Conservation (phyloP, 2,888 invertebrate genomes). For the Ormyrus labotus region DNA sequence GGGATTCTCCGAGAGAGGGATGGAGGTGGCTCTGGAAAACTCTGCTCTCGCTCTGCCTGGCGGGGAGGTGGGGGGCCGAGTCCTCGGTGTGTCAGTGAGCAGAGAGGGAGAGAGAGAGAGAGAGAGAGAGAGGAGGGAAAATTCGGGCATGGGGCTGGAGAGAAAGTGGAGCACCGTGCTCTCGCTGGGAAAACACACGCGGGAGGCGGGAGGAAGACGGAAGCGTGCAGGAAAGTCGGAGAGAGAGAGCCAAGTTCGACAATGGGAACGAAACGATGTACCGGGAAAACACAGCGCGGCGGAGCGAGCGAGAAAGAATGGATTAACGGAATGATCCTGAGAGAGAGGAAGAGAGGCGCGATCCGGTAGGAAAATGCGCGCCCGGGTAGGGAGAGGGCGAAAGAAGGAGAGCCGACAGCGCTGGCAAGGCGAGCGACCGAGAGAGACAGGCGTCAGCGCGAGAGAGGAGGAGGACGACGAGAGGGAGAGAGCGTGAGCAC, state of each 20-base stretch:
- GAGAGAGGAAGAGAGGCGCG: slow-evolving; percentile 6
- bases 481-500: slow-evolving; percentile 55
- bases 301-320: slow-evolving; percentile 44
- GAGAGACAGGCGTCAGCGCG: slow-evolving; percentile 58
- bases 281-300: background rate
- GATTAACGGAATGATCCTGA: slow-evolving; percentile 30
- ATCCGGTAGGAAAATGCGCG: background rate
- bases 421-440: too few relatives aligned
- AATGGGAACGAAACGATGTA: slow-evolving; percentile 29
- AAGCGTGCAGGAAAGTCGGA: background rate
- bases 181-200: slow-evolving; percentile 17
- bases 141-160: slow-evolving; percentile 23
- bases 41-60: background rate
- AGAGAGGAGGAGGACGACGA: slow-evolving; percentile 59
- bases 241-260: slow-evolving; percentile 13
- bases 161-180: slow-evolving; percentile 16
- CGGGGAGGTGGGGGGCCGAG: background rate
- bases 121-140: slow-evolving; percentile 4
- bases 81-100: background rate
- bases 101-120: background rate
- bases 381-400: background rate
- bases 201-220: slow-evolving; percentile 38
- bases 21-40: slow-evolving; percentile 29
- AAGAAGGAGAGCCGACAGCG: slow-evolving; percentile 46
- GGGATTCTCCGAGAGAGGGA: background rate